Conservation (phyloP, 2,797 vertebrate species). For the Dermochelys coriacea region DNA sequence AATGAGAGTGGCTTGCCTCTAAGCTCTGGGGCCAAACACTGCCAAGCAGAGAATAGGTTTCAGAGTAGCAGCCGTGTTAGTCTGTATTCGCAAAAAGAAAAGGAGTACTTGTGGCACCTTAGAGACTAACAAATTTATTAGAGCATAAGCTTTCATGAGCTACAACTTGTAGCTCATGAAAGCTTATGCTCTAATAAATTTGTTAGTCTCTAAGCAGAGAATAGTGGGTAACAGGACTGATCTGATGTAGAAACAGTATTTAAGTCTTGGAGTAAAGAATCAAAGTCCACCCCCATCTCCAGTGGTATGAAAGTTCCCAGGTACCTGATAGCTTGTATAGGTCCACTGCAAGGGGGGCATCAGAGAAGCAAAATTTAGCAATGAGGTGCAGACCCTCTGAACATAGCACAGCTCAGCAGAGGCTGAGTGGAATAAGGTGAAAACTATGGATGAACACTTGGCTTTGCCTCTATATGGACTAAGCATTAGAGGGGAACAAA, state of each 20-base stretch:
- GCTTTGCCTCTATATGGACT: background rate
- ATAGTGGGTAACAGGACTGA: background rate
- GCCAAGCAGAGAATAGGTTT: background rate
- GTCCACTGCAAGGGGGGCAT: background rate
- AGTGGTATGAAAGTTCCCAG: background rate
- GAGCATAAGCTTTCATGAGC: no score
- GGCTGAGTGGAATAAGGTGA: background rate
- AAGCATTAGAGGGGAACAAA: background rate
- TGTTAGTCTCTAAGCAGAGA: no score
- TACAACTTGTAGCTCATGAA: no score
- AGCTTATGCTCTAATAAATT: no score
- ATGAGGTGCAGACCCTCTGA: background rate
- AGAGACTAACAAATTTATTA: no score
- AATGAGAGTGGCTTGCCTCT: background rate
- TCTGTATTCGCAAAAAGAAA: no score
- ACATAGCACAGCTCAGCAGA: background rate
- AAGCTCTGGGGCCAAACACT: background rate
- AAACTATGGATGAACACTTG: background rate
- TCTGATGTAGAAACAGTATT: background rate
- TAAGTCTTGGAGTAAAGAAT: background rate
- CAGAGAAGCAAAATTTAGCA: background rate
- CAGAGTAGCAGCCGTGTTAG: no score
- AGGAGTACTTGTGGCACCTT: no score
- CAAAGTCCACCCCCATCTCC: background rate
- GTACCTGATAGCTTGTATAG: background rate